Conservation (phyloP, 2,113 vertebrate genomes). For the Syrmaticus mikado region DNA sequence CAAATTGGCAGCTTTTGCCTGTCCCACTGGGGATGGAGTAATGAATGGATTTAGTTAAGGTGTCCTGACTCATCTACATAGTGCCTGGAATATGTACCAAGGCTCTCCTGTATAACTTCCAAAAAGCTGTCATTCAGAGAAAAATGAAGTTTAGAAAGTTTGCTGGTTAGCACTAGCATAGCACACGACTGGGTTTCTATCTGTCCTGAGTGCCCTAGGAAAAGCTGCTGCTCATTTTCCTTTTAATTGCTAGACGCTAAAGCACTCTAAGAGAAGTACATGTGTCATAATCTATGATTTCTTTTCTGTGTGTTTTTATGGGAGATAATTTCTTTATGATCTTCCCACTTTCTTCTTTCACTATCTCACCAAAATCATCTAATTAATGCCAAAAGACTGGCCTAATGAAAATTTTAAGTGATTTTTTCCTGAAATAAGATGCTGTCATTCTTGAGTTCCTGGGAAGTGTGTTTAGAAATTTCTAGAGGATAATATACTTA, state of each 20-base stretch:
- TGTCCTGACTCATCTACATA: slow-evolving; percentile 73
- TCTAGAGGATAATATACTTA: background rate
- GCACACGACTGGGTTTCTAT: background rate
- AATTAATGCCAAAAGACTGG: background rate
- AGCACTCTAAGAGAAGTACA: background rate
- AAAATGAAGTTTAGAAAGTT: slow-evolving; percentile 58
- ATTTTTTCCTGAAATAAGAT: background rate
- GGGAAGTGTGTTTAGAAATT: background rate
- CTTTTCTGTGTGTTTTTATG: background rate
- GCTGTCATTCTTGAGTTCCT: background rate
- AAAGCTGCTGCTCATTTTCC: slow-evolving; percentile 5
- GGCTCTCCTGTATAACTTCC: slow-evolving; percentile 62
- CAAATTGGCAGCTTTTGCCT: slow-evolving; percentile 76
- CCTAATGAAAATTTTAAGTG: background rate
- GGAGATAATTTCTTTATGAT: background rate
- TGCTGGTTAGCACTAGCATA: background rate
- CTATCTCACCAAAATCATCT: background rate
- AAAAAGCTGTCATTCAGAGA: slow-evolving; percentile 66
- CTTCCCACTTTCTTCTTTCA: background rate
- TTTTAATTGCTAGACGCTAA: background rate
- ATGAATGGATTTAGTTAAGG: slow-evolving; percentile 82
- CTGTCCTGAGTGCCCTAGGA: background rate
- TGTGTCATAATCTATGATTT: background rate
- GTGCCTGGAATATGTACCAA: slow-evolving; percentile 58
- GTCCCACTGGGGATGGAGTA: slow-evolving; percentile 72